Base-by-base conservation (phyloP, 2,888 invertebrate species). In the Eupithecia inturbata region DNA sequence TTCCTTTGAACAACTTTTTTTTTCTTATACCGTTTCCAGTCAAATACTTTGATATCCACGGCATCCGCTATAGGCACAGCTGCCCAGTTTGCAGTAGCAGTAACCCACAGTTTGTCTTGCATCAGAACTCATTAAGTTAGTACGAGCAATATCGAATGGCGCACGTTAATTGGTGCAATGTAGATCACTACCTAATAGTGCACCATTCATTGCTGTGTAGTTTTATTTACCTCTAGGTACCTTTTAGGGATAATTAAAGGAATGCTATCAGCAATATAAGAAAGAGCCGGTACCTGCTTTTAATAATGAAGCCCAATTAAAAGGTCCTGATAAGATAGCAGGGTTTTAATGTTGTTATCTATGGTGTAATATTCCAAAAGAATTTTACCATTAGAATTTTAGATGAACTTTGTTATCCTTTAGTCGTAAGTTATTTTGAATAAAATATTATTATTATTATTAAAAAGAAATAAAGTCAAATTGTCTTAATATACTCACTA, bases 61-160 rank as follows among this genome's bases (percentile, higher is more conserved):
- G 9, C 36, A 33, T 33, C 33, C 36, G 63, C 53, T 67, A 66
- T 39, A 66, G 66, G 66, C 66, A 66, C 36, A 66, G 66, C 39
- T 89, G 63, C 64, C 71, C 75, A 70, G 75, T 73, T 75, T 72
- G 70, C 88, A 85, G 90, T 85, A 87, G 88, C 87, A 57, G 57
- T 53, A 53, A 22, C 57, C 57, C 26, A 87, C 89, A 89, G 87
- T 89, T 91, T 88, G 91, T 92, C 89, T 91, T 91, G 91, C 91
- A 91, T 84, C 86, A 85, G 87, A 87, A 89, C 88, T 92, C 92
- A 91, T 92, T 92, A 92, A 91, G 81, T 83, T 73, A 22, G 53
- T 53, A 76, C 74, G 86, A 87, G 85, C 88, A 87, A 89, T 91
- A 90, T 90, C 87, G 87, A 87, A 88, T 87, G 87, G 84, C 84